Evolutionary conservation across 2,888 invertebrate species (phyloP), one percentile per base, ranked within the genome.

Genomic region (Amphipoea oculea): DNA sequence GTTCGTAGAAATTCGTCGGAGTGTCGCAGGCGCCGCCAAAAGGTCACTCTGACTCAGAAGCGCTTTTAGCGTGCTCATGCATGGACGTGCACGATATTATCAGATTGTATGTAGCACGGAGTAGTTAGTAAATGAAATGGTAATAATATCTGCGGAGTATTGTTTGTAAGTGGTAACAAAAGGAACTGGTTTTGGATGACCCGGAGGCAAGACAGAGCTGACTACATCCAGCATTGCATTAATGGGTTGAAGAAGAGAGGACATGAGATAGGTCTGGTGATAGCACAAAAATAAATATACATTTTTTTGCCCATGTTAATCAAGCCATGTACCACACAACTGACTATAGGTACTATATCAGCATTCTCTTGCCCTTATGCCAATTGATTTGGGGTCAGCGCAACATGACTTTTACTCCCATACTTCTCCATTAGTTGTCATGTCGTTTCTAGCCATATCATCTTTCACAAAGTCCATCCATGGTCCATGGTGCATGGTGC

Each of bases 11-110:
- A 92, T 89, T 90, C 86, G 89, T 84, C 88, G 63, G 42, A 29
- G 23, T 42, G 62, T 42, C 51, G 85, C 90, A 87, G 91, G 92
- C 93, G 93, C 92, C 93, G 90, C 83, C 85, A 75, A 90, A 91
- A 91, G 91, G 91, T 92, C 90, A 82, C 73, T 57, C 73, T 86
- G 89, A 89, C 79, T 85, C 90, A 85, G 73, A 84, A 78, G 79
- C 84, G 72, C 81, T 77, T 82, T 76, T 84, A 85, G 75, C 76
- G 75, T 70, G 69, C 62, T 75, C 78, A 57, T 76, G 79, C 79
- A 77, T 68, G 67, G 68, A 79, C 73, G 72, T 76, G 75, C 57
- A 77, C 70, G 62, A 73, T 68, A 23, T 68, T 73, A 87, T 87
- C 75, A 60, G 81, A 36, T 69, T 70, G 73, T 76, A 76, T 66